Base-by-base conservation (phyloP, 2,888 invertebrate genomes). In the Scaptomyza tumidula region DNA sequence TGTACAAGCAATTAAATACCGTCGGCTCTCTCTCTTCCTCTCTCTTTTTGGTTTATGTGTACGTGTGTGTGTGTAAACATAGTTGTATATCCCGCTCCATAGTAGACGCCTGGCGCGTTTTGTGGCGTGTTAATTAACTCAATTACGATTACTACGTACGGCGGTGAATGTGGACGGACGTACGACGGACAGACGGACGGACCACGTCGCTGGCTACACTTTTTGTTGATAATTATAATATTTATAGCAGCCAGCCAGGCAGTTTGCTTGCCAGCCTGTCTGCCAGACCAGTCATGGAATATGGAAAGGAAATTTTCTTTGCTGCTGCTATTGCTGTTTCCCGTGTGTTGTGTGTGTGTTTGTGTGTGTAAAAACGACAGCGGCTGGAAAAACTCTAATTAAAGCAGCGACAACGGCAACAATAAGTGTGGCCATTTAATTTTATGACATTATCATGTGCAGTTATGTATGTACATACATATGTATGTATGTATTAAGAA, bases 141-240 rank as follows among this genome's bases (percentile, higher is more conserved):
- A 86, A 86, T 86, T 86, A 86, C 88, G 88, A 83, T 79, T 84
- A 67, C 86, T 75, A 24, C 64, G 76, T 69, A 14, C 80, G 78
- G 52, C 71, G 84, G 59, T 60, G 35, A 50, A 58, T 19, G 19
- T 19, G 19, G 19, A 19, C 19, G 19, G 19, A 19, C 19, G 19
- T n/a, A n/a, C n/a, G n/a, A n/a, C n/a, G n/a, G n/a, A n/a, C n/a
- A n/a, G n/a, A n/a, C n/a, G 19, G 19, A 19, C 19, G 19, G 19
- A 19, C 19, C 1, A 19, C 46, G 69, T 76, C 53, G 57, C 60
- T 78, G 71, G 73, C 86, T 86, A 76, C 78, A 78, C 79, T 87
- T 85, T 86, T 86, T 88, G 83, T 86, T 88, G 83, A 88, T 88
- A 88, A 86, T 86, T 86, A 86, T 86, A 88, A 86, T 86, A 86